Conservation (phyloP, 2,113 vertebrate species). For the Panthera uncia region DNA sequence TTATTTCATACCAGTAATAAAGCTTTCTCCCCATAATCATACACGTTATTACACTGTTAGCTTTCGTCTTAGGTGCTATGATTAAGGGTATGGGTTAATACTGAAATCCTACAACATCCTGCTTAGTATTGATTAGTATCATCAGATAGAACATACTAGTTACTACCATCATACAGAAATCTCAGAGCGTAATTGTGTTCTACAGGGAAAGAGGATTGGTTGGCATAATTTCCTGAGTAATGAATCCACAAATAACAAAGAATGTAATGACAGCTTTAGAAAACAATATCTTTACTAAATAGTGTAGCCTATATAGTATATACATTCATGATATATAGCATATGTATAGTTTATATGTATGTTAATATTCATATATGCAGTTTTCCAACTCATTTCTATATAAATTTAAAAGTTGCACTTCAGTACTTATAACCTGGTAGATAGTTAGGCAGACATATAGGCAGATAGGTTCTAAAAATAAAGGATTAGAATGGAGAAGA, state of each 20-base stretch:
- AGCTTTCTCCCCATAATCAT: neutral
- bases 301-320: neutral
- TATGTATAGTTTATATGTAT: neutral
- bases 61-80: neutral
- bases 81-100: neutral
- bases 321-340: neutral
- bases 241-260: neutral
- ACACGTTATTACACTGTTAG: neutral
- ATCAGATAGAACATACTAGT: neutral
- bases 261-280: neutral
- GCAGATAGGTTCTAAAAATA: neutral
- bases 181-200: neutral
- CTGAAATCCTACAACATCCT: neutral
- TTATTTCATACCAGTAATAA: neutral
- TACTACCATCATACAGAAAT: neutral
- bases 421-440: neutral
- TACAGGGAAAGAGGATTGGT: neutral
- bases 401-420: conserved; percentile 4
- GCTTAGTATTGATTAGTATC: neutral
- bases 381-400: neutral
- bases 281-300: neutral
- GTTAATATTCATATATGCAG: neutral
- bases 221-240: neutral
- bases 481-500: neutral
- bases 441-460: neutral